Evolutionary conservation across 2,113 vertebrate genomes (phyloP).

Genomic region (Felis chaus): DNA sequence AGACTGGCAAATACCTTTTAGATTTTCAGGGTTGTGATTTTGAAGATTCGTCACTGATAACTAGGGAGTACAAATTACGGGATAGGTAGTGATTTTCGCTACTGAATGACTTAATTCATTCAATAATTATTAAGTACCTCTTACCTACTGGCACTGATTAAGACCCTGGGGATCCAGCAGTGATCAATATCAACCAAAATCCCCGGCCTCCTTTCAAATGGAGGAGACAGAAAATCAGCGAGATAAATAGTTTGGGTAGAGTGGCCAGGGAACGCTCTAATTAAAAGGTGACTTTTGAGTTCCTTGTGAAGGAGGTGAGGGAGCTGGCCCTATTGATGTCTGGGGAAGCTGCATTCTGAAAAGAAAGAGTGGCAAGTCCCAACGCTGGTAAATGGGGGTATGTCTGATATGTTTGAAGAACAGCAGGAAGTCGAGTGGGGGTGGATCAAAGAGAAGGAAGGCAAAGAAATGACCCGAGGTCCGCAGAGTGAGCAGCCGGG

Average conservation of each 20-base stretch:
- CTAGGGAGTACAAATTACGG: background rate
- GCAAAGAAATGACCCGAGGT: background rate
- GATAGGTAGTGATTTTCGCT: background rate
- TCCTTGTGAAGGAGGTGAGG: background rate
- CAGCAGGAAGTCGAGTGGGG: accelerated
- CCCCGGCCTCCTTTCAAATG: background rate
- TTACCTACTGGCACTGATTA: background rate
- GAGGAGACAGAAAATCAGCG: background rate
- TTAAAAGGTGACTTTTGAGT: constrained; percentile 13
- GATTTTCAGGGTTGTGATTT: background rate
- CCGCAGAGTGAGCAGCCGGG: background rate
- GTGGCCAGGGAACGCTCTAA: background rate
- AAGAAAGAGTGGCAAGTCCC: background rate
- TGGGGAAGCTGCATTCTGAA: background rate
- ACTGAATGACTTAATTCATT: background rate
- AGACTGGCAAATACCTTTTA: background rate
- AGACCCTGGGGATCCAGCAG: background rate
- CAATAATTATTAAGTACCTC: background rate
- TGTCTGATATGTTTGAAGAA: background rate
- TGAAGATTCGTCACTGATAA: background rate
- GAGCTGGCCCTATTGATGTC: too few species aligned
- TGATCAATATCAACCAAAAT: background rate
- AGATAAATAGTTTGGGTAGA: background rate
- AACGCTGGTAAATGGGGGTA: background rate
- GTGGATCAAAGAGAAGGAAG: background rate